Evolutionary conservation across 2,888 invertebrate species (phyloP).

Genomic region (Romanomermis culicivorax): DNA sequence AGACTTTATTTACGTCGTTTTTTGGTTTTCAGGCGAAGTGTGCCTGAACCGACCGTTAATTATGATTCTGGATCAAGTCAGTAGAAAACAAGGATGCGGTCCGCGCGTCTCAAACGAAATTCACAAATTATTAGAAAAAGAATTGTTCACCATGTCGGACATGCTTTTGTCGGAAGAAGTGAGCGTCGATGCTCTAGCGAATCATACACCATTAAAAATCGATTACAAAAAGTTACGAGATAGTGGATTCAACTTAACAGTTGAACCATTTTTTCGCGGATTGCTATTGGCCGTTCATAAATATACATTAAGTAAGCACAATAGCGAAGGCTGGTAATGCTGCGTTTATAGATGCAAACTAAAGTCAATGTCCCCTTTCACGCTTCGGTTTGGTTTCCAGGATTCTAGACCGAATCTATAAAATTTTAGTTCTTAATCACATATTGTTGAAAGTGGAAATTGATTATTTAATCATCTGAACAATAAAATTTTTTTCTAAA

Average conservation of each 20-base stretch:
- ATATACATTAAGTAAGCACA: background rate
- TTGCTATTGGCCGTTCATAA: slow-evolving; percentile 9
- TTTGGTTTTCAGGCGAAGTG: slow-evolving; percentile 14
- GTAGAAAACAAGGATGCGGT: slow-evolving; percentile 14
- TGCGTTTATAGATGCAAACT: too few species aligned
- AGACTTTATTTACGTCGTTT: too few species aligned
- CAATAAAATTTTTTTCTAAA: too few species aligned
- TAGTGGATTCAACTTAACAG: slow-evolving; percentile 13
- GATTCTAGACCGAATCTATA: too few species aligned
- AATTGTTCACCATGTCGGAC: slow-evolving; percentile 17
- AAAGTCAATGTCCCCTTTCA: too few species aligned
- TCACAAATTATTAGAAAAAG: slow-evolving; percentile 20
- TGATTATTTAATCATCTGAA: too few species aligned
- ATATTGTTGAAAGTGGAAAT: too few species aligned
- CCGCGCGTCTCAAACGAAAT: slow-evolving; percentile 17
- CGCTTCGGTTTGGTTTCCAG: too few species aligned
- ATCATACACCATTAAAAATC: slow-evolving; percentile 14
- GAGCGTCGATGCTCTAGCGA: slow-evolving; percentile 16
- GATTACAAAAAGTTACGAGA: slow-evolving; percentile 7
- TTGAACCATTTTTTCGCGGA: slow-evolving; percentile 12
- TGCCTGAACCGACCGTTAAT: slow-evolving; percentile 28
- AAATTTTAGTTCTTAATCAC: too few species aligned
- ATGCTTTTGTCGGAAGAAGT: slow-evolving; percentile 18
- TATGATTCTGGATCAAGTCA: slow-evolving; percentile 25
- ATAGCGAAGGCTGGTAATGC: background rate